phyloP scores from a whole-genome alignment of 2,113 vertebrate species.

The Notothenia rossii region DNA sequence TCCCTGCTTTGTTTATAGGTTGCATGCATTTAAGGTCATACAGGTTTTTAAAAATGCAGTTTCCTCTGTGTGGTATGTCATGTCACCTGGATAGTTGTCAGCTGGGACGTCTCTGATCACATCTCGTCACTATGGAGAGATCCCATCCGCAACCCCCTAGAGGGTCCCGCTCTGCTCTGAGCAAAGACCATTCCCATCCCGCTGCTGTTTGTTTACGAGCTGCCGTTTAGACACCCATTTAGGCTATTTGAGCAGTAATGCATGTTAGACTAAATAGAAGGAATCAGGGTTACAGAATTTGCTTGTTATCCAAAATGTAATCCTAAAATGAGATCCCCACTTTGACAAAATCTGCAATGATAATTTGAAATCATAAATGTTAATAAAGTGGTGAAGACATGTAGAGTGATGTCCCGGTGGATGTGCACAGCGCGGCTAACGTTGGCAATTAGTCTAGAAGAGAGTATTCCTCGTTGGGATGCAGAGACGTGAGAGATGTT shows the following conservation, averaged over 20 bases:
- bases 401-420: constrained; percentile 65
- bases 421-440: constrained; percentile 49
- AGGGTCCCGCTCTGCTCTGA: constrained; percentile 64
- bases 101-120: constrained; percentile 73
- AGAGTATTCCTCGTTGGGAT: constrained; percentile 60
- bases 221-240: constrained; percentile 79
- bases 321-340: constrained; percentile 54
- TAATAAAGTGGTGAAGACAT: constrained; percentile 53
- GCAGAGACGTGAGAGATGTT: constrained; percentile 61
- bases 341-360: constrained; percentile 1
- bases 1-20: constrained; percentile 32
- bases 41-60: constrained; percentile 40
- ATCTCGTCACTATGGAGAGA: constrained; percentile 80
- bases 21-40: constrained; percentile 62
- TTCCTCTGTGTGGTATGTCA: constrained; percentile 50
- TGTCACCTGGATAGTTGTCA: constrained; percentile 78
- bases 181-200: constrained; percentile 77
- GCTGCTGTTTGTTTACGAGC: constrained; percentile 82
- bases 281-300: constrained; percentile 67
- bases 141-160: constrained; percentile 76
- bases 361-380: constrained; percentile 46
- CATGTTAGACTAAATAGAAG: constrained; percentile 74
- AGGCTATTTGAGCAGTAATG: constrained; percentile 79
- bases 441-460: constrained; percentile 70
- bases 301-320: constrained; percentile 67